A percentile compares a stretch with the other conserved stretches of the same genome.
Conservation (phyloP, 2,797 vertebrate genomes). For the Lutjanus campechanus region DNA sequence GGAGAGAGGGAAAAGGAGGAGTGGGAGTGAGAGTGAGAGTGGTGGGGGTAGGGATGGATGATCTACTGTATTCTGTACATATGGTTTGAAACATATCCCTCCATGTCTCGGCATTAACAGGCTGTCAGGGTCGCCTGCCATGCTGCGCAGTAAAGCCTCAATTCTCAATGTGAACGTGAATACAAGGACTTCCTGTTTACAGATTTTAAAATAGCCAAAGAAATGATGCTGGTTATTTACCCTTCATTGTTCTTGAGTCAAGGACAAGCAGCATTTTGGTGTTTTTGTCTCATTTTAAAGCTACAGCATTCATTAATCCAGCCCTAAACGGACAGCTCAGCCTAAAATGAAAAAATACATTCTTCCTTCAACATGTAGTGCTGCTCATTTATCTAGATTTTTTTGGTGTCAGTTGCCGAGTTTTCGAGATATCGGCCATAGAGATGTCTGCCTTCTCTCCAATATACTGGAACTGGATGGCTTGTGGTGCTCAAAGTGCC, state of each 20-base stretch:
- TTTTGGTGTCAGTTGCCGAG: too few relatives aligned
- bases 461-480: too few relatives aligned
- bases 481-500: too few relatives aligned
- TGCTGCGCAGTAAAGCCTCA: neutral
- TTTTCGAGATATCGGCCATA: too few relatives aligned
- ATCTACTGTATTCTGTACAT: slow-evolving; percentile 37
- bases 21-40: slow-evolving; percentile 50
- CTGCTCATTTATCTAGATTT: too few relatives aligned
- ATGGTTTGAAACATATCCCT: slow-evolving; percentile 40
- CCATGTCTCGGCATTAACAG: slow-evolving; percentile 17
- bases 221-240: slow-evolving; percentile 11
- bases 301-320: neutral
- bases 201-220: slow-evolving; percentile 1
- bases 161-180: slow-evolving; percentile 4
- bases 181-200: slow-evolving; percentile 30
- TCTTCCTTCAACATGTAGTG: too few relatives aligned
- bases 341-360: too few relatives aligned
- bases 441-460: too few relatives aligned
- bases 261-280: slow-evolving; percentile 46
- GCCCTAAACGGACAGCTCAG: neutral
- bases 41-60: slow-evolving; percentile 31
- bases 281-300: slow-evolving; percentile 11
- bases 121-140: slow-evolving; percentile 1
- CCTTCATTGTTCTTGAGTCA: slow-evolving; percentile 49
- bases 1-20: slow-evolving; percentile 14